Conservation (phyloP, 1,140 invertebrate genomes). For the Drosophila fuyamai region DNA sequence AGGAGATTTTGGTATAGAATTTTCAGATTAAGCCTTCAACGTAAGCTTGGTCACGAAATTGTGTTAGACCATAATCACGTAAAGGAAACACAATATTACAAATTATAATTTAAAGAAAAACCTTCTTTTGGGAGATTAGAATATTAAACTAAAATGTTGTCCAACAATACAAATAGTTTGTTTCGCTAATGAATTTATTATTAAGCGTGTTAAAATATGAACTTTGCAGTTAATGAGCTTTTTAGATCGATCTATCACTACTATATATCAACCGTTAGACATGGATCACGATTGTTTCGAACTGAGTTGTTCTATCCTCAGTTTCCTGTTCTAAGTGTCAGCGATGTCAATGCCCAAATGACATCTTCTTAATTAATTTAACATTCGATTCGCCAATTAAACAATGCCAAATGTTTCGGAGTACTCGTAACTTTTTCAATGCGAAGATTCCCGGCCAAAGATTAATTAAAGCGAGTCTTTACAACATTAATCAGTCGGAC, state of each 20-base stretch:
- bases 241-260: conserved; percentile 16
- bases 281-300: conserved; percentile 27
- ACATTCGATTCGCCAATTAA: conserved; percentile 54
- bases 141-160: too few species aligned
- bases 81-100: too few species aligned
- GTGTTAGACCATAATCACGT: too few species aligned
- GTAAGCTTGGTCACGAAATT: neutral
- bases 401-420: conserved; percentile 58
- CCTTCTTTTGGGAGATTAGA: too few species aligned
- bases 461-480: conserved; percentile 71
- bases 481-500: conserved; percentile 69
- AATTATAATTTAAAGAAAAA: too few species aligned
- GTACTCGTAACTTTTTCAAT: conserved; percentile 22
- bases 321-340: conserved; percentile 60
- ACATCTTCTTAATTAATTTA: conserved; percentile 53
- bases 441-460: conserved; percentile 53
- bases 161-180: neutral
- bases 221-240: conserved; percentile 8
- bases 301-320: conserved; percentile 1
- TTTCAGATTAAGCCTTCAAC: conserved; percentile 12
- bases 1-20: conserved; percentile 1
- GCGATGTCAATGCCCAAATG: conserved; percentile 72
- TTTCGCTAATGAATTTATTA: neutral
- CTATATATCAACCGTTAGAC: conserved; percentile 24
- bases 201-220: too few species aligned